A percentile compares a stretch with the other conserved stretches of the same genome.
Conservation (phyloP, 1,140 invertebrate genomes). For the Drosophila mojavensis region DNA sequence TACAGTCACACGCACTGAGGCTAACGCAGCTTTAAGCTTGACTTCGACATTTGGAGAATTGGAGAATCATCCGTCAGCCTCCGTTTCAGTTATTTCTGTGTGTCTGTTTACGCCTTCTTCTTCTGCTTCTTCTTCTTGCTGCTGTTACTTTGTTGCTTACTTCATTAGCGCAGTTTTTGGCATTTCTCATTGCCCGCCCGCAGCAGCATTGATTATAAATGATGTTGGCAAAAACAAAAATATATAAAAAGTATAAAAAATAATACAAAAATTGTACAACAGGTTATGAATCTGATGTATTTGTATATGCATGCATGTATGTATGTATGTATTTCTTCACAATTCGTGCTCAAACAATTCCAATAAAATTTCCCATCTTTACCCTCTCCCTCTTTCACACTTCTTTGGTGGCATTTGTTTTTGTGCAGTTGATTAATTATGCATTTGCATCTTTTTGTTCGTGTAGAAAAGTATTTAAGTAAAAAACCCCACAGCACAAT, state of each 20-base stretch:
- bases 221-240: constrained; percentile 49
- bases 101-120: constrained; percentile 3
- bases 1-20: constrained; percentile 9
- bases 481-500: constrained; percentile 12
- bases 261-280: constrained; percentile 23
- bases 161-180: constrained; percentile 71
- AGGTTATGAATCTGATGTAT: constrained; percentile 40
- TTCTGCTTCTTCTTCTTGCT: constrained; percentile 28
- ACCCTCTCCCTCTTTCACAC: neutral
- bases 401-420: constrained; percentile 47
- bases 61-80: constrained; percentile 73
- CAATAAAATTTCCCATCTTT: constrained; percentile 24
- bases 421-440: constrained; percentile 29
- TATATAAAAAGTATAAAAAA: neutral
- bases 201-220: constrained; percentile 55
- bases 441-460: constrained; percentile 17
- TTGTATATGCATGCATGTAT: neutral
- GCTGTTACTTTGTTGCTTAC: constrained; percentile 51
- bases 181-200: constrained; percentile 16
- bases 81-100: constrained; percentile 35
- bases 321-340: neutral
- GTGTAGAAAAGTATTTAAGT: neutral
- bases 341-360: constrained; percentile 27
- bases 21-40: constrained; percentile 59
- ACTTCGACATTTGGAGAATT: constrained; percentile 75